Evolutionary conservation across 2,797 vertebrate genomes (phyloP), one percentile per base, ranked within the genome.

Genomic region (Microctenopoma steveboyesi): DNA sequence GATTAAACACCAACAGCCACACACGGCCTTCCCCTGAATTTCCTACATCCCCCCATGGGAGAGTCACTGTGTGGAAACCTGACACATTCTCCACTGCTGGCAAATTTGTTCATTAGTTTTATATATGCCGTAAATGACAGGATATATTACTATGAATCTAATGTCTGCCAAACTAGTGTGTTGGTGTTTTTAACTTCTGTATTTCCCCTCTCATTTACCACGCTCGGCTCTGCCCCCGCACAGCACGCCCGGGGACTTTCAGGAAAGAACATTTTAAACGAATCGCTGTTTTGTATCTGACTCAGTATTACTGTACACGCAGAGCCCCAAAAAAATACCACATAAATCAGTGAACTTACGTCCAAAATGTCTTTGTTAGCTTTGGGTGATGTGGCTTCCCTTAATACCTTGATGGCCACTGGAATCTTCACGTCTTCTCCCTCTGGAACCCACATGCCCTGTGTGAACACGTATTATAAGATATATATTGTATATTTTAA

Each of bases 391-490:
- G 97, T 97, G 77, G 96, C 97, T 84, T 99, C 98, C 90, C 97
- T 93, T 81, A 99, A 92, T 75, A 98, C 97, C 85, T 99, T 99
- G 92, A 99, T 99, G 80, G 98, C 98, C 10, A 99, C 98, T 0
- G 98, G 98, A 86, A 99, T 99, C 93, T 99, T 99, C 89, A 99
- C 97, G 49, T 95, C 96, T 82, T 99, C 97, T 18, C 98, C 97
- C 88, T 99, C 98, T n/a, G 98, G 98, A 83, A 98, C 96, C 98
- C 98, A 99, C 84, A 98, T 92, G 35, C 98, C 98, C 98, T 99
- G 86, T 0, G 72, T 61, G 25, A 39, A 88, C 51, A 88, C 50
- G 66, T 8, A 30, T 37, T 18, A 18, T 18, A 18, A 18, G 18
- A 18, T 18, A 18, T 18, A 18, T 18, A 18, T 18, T 18, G 66